Conservation (phyloP, 2,888 invertebrate species). For the Gerris lacustris region DNA sequence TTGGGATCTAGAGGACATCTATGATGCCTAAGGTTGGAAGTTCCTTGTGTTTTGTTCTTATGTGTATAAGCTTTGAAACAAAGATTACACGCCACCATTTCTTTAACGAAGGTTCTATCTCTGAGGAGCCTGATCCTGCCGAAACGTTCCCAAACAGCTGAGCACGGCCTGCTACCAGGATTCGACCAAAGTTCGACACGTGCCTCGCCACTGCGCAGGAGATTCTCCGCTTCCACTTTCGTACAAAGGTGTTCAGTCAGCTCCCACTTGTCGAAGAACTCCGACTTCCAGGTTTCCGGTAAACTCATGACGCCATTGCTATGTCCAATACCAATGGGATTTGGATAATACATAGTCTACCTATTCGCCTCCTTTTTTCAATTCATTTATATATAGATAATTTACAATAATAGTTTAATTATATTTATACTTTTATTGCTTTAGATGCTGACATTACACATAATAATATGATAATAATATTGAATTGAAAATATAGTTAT, state of each 20-base stretch:
- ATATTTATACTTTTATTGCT: no score
- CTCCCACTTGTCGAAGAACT: neutral
- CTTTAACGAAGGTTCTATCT: neutral
- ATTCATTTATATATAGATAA: no score
- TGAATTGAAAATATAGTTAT: no score
- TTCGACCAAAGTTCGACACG: neutral
- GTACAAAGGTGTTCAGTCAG: neutral
- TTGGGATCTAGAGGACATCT: neutral
- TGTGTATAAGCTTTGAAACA: slow-evolving; percentile 1
- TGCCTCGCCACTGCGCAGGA: neutral
- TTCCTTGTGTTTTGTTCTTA: slow-evolving; percentile 5
- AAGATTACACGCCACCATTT: neutral
- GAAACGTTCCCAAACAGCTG: neutral
- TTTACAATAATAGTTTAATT: no score
- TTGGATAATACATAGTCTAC: no score
- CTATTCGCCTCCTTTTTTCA: no score
- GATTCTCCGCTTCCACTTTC: neutral
- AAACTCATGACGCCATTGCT: neutral
- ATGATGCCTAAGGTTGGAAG: slow-evolving; percentile 4
- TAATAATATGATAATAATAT: no score
- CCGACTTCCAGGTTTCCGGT: neutral
- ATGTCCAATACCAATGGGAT: neutral
- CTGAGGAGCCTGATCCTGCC: neutral
- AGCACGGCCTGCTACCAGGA: neutral
- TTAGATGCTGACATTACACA: no score